A percentile compares a stretch with the other conserved stretches of the same genome.
phyloP scores from a whole-genome alignment of 2,888 invertebrate genomes.

The Euproctis similis region DNA sequence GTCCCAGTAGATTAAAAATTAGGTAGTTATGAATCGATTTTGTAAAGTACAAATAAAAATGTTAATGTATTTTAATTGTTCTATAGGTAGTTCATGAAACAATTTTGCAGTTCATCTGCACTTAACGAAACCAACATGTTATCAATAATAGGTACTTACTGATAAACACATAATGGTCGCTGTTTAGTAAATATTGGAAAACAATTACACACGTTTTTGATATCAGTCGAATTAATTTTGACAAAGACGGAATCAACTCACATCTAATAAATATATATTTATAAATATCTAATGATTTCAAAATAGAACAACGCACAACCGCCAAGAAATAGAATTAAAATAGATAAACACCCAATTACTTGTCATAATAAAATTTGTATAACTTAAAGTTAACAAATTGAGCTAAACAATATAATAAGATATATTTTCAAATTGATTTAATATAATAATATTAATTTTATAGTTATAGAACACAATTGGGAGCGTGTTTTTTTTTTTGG shows the following conservation, averaged over 20 bases:
- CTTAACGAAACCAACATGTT: too few species aligned
- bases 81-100: too few species aligned
- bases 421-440: constrained; percentile 27
- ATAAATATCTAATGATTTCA: constrained; percentile 35
- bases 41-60: too few species aligned
- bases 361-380: constrained; percentile 46
- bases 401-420: constrained; percentile 49
- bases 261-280: constrained; percentile 33
- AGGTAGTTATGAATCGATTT: too few species aligned
- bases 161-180: too few species aligned
- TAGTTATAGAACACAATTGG: constrained; percentile 13
- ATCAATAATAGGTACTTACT: too few species aligned
- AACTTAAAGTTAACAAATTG: constrained; percentile 63
- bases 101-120: too few species aligned
- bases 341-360: constrained; percentile 25
- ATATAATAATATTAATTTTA: constrained; percentile 25
- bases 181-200: constrained; percentile 29
- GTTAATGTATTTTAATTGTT: too few species aligned
- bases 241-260: constrained; percentile 59
- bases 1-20: too few species aligned
- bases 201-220: constrained; percentile 32
- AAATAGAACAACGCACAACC: constrained; percentile 63
- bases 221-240: constrained; percentile 55
- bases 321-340: constrained; percentile 41
- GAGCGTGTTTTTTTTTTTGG: constrained; percentile 10